phyloP scores from a whole-genome alignment of 2,888 invertebrate genomes.

The Watsonalla cultraria region DNA sequence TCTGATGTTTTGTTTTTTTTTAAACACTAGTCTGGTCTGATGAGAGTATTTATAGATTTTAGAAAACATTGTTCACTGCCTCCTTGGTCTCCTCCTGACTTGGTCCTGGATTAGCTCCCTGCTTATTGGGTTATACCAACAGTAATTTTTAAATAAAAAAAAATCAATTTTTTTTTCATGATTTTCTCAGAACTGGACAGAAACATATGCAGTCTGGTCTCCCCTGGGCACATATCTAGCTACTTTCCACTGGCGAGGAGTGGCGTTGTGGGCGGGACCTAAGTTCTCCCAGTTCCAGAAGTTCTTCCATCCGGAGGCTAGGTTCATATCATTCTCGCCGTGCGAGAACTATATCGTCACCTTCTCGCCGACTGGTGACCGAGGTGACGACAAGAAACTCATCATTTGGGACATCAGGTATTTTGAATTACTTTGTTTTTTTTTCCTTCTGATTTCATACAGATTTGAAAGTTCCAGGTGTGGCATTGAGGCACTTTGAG shows the following conservation, averaged over 20 bases:
- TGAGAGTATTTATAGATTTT: too few species aligned
- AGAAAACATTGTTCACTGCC: too few species aligned
- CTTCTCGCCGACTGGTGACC: slow-evolving; percentile 89
- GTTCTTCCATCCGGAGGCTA: slow-evolving; percentile 93
- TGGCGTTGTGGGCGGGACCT: slow-evolving; percentile 98
- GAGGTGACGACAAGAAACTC: slow-evolving; percentile 87
- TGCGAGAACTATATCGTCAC: slow-evolving; percentile 98
- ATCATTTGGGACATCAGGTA: slow-evolving; percentile 97
- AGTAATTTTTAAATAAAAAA: too few species aligned
- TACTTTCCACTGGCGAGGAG: slow-evolving; percentile 97
- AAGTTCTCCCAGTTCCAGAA: slow-evolving; percentile 94
- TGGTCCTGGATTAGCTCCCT: too few species aligned
- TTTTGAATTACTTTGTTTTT: neutral
- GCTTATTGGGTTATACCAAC: too few species aligned
- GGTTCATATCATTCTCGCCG: slow-evolving; percentile 98
- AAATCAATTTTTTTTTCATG: too few species aligned
- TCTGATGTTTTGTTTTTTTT: too few species aligned
- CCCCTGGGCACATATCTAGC: slow-evolving; percentile 97
- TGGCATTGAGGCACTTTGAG: too few species aligned
- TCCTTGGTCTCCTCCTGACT: too few species aligned
- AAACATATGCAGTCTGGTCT: slow-evolving; percentile 98
- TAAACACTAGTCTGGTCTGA: too few species aligned
- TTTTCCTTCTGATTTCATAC: neutral
- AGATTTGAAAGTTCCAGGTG: too few species aligned
- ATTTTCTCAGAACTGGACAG: slow-evolving; percentile 92